Percentiles rank a stretch among this genome's conserved stretches.
Evolutionary conservation across 1,140 invertebrate species (phyloP).

Genomic region (Meteorus sp.): DNA sequence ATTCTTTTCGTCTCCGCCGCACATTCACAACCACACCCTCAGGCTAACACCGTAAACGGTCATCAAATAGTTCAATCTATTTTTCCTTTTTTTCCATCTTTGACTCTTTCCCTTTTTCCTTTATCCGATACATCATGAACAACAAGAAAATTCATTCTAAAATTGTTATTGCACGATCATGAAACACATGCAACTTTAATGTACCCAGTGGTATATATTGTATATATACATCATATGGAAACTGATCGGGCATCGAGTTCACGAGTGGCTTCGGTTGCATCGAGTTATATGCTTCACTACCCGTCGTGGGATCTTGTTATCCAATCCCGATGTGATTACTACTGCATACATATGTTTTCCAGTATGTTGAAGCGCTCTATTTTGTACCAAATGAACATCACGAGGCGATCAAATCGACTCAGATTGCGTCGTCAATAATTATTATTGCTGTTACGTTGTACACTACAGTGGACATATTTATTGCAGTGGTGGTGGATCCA

Average conservation of each 20-base stretch:
- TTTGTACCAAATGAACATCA: neutral
- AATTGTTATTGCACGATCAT: too few species aligned
- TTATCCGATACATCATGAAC: too few species aligned
- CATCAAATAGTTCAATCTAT: too few species aligned
- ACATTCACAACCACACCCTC: neutral
- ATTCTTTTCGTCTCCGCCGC: slow-evolving; percentile 14
- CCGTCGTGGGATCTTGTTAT: slow-evolving; percentile 52
- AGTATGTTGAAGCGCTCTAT: neutral
- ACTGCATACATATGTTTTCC: neutral
- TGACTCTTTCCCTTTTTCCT: too few species aligned
- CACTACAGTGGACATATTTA: too few species aligned
- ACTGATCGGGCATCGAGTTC: slow-evolving; percentile 15
- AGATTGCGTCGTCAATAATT: neutral
- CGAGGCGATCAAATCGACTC: neutral
- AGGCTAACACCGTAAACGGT: neutral
- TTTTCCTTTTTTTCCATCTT: too few species aligned
- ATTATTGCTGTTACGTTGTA: neutral
- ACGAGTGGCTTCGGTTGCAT: slow-evolving; percentile 51
- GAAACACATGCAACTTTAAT: neutral
- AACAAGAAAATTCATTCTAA: too few species aligned
- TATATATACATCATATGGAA: slow-evolving; percentile 11
- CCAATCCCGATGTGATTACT: slow-evolving; percentile 32
- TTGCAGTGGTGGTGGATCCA: too few species aligned
- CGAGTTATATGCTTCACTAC: slow-evolving; percentile 51
- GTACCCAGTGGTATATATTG: too few species aligned